A percentile compares a stretch with the other conserved stretches of the same genome.
phyloP scores from a whole-genome alignment of 2,113 vertebrate genomes.

The Sialia sialis region DNA sequence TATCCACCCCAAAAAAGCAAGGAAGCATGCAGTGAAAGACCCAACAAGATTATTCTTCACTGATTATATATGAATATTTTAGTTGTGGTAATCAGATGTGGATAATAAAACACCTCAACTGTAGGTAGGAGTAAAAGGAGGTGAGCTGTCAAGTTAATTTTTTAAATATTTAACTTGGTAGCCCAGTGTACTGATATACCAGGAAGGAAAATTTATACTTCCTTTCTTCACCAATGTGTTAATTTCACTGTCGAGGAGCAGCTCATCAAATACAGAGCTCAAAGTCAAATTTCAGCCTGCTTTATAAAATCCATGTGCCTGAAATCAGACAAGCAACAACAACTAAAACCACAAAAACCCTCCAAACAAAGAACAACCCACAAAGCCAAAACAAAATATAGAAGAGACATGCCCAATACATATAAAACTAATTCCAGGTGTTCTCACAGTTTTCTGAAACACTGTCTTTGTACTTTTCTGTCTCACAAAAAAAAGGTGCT shows the following conservation, averaged over 20 bases:
- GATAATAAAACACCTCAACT: neutral
- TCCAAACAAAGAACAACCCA: neutral
- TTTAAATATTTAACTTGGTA: neutral
- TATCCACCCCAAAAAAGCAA: neutral
- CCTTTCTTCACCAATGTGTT: neutral
- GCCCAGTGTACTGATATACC: neutral
- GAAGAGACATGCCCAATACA: neutral
- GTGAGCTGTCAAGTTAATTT: neutral
- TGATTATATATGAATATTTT: neutral
- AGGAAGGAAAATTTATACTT: neutral
- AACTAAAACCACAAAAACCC: neutral
- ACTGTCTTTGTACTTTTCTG: neutral
- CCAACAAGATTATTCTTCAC: neutral
- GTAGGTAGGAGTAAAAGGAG: neutral
- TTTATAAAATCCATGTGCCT: neutral
- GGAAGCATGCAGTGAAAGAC: neutral
- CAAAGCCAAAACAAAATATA: neutral
- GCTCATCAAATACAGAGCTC: neutral
- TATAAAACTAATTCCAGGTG: neutral
- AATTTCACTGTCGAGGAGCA: neutral
- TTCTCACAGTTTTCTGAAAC: neutral
- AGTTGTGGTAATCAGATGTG: neutral
- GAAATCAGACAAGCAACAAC: neutral
- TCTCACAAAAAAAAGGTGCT: neutral
- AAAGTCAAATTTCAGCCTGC: neutral